Evolutionary conservation across 2,797 vertebrate genomes (phyloP), one percentile per base, ranked within the genome.

Genomic region (Babyrousa celebensis): DNA sequence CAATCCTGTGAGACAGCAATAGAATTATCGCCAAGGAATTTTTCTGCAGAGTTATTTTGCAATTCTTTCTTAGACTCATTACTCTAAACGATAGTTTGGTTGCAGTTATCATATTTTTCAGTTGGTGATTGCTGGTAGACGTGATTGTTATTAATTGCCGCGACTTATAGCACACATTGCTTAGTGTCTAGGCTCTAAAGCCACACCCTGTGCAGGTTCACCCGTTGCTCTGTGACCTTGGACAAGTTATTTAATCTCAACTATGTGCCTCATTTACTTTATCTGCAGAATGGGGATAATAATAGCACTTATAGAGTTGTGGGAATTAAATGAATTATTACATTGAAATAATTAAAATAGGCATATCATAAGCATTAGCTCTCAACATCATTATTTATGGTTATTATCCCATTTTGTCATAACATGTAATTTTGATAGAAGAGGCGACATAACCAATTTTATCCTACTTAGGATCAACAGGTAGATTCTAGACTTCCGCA

Each of bases 331-430:
- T 65, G 58, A 68, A 43, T 72, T 65, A 80, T 83, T 56, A 67
- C 27, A 79, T 56, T 96, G 96, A 90, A 78, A 67, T 87, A 17
- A 85, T n/a, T 71, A 80, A 91, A 74, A 12, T 85, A 48, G n/a
- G 43, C 43, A 6, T 85, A 70, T 52, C 60, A 75, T 62, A 89
- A 58, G 70, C 48, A 18, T 36, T 72, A 92, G n/a, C 23, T 71
- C 3, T 32, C 58, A 92, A 27, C 1, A 72, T 56, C 95, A 74
- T 93, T 85, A 36, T 70, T 84, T 71, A 89, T 78, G 75, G 8
- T 6, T 52, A 27, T 77, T 29, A 74, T 77, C 6, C 2, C 12
- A 79, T 92, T 62, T 93, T 71, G 83, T 63, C 52, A 25, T 54
- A 85, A 89, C 79, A 74, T 32, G 12, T 27, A 85, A 40, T 65